A percentile compares a stretch with the other conserved stretches of the same genome.
These are phyloP conservation scores for Gerosis bhagava DNA, from an alignment of 2,888 invertebrate species.

Conservation along the genomic window DNA sequence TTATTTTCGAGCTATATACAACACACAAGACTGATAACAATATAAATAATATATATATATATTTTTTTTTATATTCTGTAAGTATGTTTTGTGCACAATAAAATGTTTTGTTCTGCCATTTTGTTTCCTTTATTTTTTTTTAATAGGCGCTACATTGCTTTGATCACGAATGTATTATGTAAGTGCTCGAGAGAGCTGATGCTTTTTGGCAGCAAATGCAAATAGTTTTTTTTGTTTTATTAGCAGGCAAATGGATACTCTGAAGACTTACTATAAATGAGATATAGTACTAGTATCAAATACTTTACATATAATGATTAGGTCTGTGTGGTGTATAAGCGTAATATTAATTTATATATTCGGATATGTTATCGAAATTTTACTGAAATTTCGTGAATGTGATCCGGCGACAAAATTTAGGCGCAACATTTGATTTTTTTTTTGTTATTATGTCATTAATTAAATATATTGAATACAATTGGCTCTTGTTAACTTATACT, in stretches of 20 bases:
- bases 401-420: too few species aligned
- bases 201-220: slow-evolving; percentile 30
- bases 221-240: slow-evolving; percentile 29
- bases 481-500: too few species aligned
- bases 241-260: slow-evolving; percentile 67
- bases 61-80: slow-evolving; percentile 75
- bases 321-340: slow-evolving; percentile 76
- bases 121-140: slow-evolving; percentile 64
- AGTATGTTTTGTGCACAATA: slow-evolving; percentile 79
- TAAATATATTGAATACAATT: too few species aligned
- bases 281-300: too few species aligned
- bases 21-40: slow-evolving; percentile 80
- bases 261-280: slow-evolving; percentile 20
- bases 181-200: slow-evolving; percentile 27
- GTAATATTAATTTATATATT: too few species aligned
- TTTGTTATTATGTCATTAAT: too few species aligned
- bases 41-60: slow-evolving; percentile 54
- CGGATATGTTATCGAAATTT: too few species aligned
- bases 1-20: slow-evolving; percentile 76
- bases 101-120: slow-evolving; percentile 67
- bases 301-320: too few species aligned
- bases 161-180: slow-evolving; percentile 24
- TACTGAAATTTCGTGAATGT: too few species aligned
- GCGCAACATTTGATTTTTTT: too few species aligned
- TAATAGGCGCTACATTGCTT: slow-evolving; percentile 36